Percentiles rank a stretch among this genome's conserved stretches.
phyloP scores from a whole-genome alignment of 2,888 invertebrate genomes.

The Zele albiditarsus region DNA sequence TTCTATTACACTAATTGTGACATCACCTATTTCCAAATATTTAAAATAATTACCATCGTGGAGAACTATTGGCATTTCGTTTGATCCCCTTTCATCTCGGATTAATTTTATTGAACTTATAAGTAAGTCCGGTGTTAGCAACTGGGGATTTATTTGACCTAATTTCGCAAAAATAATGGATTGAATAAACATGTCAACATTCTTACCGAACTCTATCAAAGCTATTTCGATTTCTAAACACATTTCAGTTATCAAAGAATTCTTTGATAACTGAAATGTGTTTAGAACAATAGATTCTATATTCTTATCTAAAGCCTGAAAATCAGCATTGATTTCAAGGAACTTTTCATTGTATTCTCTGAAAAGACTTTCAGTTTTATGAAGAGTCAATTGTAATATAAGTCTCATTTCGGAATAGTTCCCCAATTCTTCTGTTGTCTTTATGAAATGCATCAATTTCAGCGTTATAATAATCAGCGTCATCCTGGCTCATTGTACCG shows the following conservation, averaged over 20 bases:
- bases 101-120: background rate
- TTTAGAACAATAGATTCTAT: background rate
- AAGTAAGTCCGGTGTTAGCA: background rate
- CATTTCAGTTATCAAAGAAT: background rate
- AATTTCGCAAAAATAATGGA: background rate
- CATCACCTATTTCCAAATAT: constrained; percentile 13
- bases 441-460: background rate
- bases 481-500: constrained; percentile 14
- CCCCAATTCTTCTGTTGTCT: constrained; percentile 29
- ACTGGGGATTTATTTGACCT: background rate
- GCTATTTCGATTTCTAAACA: background rate
- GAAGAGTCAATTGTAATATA: constrained; percentile 26
- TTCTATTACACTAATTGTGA: constrained; percentile 24
- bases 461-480: background rate
- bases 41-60: constrained; percentile 27
- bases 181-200: background rate
- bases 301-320: background rate
- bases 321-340: background rate
- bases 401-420: constrained; percentile 35
- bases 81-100: background rate
- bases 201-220: background rate
- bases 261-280: background rate
- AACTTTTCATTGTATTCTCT: background rate
- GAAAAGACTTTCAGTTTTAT: constrained; percentile 24
- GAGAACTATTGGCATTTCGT: background rate